Conservation (phyloP, 2,888 invertebrate genomes). For the Trissolcus japonicus region DNA sequence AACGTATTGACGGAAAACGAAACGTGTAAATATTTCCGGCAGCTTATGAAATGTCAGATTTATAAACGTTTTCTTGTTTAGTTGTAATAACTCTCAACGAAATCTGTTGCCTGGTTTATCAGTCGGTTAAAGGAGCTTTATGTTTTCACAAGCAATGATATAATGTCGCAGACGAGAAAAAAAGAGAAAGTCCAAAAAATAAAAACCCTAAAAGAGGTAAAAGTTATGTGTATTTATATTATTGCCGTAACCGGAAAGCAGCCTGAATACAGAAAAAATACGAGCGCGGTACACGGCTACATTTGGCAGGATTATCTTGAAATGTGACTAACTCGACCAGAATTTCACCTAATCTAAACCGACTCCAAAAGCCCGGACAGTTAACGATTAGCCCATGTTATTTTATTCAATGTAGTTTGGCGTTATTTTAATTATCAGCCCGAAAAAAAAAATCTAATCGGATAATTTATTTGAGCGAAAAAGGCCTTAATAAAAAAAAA, state of each 20-base stretch:
- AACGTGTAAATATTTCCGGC: too few species aligned
- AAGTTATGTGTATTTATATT: slow-evolving; percentile 2
- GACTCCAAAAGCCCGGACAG: slow-evolving; percentile 2
- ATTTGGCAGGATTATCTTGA: slow-evolving; percentile 37
- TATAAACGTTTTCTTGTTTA: too few species aligned
- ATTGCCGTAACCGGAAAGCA: slow-evolving; percentile 14
- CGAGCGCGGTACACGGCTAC: slow-evolving; percentile 16
- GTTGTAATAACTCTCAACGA: too few species aligned
- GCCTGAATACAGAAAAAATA: slow-evolving; percentile 16
- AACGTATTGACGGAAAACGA: too few species aligned
- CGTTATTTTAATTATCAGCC: neutral
- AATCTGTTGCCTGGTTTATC: too few species aligned
- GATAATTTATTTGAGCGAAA: neutral
- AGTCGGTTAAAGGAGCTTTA: too few species aligned
- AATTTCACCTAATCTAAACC: slow-evolving; percentile 31
- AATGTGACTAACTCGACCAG: slow-evolving; percentile 35
- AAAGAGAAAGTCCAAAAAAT: neutral
- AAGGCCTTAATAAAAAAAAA: neutral
- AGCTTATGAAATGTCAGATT: too few species aligned
- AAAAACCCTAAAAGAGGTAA: neutral
- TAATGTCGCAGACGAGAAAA: neutral
- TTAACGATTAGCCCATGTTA: slow-evolving; percentile 7
- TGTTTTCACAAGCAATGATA: too few species aligned
- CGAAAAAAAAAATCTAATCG: neutral
- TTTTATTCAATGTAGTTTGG: neutral